Conservation (phyloP, 2,113 vertebrate species). For the Labeo rohita region DNA sequence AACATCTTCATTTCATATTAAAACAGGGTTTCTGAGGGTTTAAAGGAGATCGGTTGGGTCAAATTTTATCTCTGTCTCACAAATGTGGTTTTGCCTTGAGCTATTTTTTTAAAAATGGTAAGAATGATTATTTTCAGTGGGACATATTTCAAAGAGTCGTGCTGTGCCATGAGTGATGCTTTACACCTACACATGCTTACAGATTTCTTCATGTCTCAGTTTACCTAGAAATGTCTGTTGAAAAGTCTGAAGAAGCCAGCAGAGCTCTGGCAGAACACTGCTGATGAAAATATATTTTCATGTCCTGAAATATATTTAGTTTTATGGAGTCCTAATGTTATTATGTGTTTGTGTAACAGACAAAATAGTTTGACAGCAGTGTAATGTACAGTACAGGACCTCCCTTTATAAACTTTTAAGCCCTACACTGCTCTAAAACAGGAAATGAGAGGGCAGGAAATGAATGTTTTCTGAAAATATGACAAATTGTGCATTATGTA, state of each 20-base stretch:
- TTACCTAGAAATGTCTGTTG: neutral
- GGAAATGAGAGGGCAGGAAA: neutral
- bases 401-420: neutral
- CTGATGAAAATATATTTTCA: neutral
- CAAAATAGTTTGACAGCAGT: neutral
- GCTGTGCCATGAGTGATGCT: neutral
- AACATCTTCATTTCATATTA: neutral
- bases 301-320: neutral
- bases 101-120: neutral
- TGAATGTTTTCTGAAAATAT: neutral
- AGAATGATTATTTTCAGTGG: neutral
- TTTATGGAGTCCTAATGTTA: neutral
- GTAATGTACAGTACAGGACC: neutral
- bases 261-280: slow-evolving; percentile 1
- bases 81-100: neutral
- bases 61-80: neutral
- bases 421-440: neutral
- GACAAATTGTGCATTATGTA: neutral
- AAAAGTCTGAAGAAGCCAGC: neutral
- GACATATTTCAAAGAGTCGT: slow-evolving; percentile 2
- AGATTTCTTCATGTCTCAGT: neutral
- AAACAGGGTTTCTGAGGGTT: neutral
- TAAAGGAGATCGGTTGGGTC: neutral
- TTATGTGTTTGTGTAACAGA: neutral
- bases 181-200: neutral